These are phyloP conservation scores for Phyllotis vaccarum DNA, from an alignment of 2,797 vertebrate genomes.

Conservation along the genomic window DNA sequence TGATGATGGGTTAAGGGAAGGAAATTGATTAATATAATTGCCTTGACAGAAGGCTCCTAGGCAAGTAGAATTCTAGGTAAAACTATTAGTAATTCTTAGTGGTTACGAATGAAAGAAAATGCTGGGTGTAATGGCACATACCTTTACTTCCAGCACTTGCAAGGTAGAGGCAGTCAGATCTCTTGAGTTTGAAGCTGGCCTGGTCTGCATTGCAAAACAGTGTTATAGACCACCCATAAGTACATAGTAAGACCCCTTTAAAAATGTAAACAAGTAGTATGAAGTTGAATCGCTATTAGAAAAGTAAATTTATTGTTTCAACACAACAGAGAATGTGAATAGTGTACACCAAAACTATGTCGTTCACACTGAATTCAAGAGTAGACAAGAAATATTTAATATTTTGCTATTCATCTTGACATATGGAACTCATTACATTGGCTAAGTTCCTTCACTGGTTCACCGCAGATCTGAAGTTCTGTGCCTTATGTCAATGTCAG, in stretches of 20 bases:
- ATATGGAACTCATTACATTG: neutral
- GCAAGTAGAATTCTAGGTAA: slow-evolving; percentile 78
- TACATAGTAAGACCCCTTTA: too few relatives aligned
- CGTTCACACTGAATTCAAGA: slow-evolving; percentile 90
- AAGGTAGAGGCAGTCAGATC: too few relatives aligned
- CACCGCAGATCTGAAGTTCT: neutral
- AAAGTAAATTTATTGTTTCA: slow-evolving; percentile 86
- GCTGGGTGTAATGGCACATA: neutral
- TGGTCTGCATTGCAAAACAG: too few relatives aligned
- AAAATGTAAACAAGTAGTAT: slow-evolving; percentile 83
- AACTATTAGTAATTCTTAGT: slow-evolving; percentile 83
- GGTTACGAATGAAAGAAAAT: slow-evolving; percentile 88
- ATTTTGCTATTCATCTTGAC: slow-evolving; percentile 76
- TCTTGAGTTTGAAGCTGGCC: too few relatives aligned
- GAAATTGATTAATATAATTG: neutral
- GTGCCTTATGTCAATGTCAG: neutral
- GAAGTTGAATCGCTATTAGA: slow-evolving; percentile 85
- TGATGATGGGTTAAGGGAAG: slow-evolving; percentile 41
- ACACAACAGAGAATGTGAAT: slow-evolving; percentile 88
- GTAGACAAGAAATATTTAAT: slow-evolving; percentile 78
- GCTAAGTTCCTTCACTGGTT: neutral
- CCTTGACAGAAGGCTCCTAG: slow-evolving; percentile 84
- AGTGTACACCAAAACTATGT: slow-evolving; percentile 87
- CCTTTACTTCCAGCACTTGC: too few relatives aligned
- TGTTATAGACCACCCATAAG: too few relatives aligned